Percentiles rank a stretch among this genome's conserved stretches.
Evolutionary conservation across 2,113 vertebrate species (phyloP).

Genomic region (Poeciliopsis turrubarensis): DNA sequence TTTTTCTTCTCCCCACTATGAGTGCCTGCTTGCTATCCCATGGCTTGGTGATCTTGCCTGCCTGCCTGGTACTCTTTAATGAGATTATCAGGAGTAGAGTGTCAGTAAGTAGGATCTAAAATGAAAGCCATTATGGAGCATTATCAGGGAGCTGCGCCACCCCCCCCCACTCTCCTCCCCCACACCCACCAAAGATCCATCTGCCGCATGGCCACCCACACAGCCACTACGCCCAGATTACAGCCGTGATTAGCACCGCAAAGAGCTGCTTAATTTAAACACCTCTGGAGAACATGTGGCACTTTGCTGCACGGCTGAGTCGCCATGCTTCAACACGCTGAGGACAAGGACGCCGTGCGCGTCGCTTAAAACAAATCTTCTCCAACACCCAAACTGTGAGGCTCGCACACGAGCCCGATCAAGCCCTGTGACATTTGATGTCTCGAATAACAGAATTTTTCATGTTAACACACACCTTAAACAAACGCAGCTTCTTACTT

Average conservation of each 20-base stretch:
- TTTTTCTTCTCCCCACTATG: conserved; percentile 9
- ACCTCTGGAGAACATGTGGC: conserved; percentile 80
- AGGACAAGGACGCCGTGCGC: conserved; percentile 26
- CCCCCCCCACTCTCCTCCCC: conserved; percentile 39
- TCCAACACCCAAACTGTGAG: not conserved
- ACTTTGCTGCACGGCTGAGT: conserved; percentile 67
- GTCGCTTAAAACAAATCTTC: not conserved
- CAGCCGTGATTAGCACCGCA: conserved; percentile 78
- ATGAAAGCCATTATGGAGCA: conserved; percentile 86
- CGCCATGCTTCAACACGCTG: conserved; percentile 41
- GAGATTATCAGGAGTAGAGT: conserved; percentile 85
- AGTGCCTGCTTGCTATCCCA: conserved; percentile 35
- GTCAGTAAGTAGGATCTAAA: conserved; percentile 88
- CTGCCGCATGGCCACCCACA: conserved; percentile 81
- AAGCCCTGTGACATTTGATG: not conserved
- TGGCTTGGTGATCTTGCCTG: conserved; percentile 51
- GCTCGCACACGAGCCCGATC: not conserved
- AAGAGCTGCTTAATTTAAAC: conserved; percentile 81
- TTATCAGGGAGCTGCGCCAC: conserved; percentile 78
- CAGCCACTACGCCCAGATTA: conserved; percentile 81
- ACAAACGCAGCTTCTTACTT: conserved; percentile 4
- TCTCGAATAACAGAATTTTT: not conserved
- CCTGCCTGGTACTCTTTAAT: conserved; percentile 80
- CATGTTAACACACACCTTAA: not conserved
- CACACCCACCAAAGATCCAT: conserved; percentile 73